Evolutionary conservation across 2,797 vertebrate species (phyloP), one percentile per base, ranked within the genome.

Genomic region (Pipistrellus pygmaeus): DNA sequence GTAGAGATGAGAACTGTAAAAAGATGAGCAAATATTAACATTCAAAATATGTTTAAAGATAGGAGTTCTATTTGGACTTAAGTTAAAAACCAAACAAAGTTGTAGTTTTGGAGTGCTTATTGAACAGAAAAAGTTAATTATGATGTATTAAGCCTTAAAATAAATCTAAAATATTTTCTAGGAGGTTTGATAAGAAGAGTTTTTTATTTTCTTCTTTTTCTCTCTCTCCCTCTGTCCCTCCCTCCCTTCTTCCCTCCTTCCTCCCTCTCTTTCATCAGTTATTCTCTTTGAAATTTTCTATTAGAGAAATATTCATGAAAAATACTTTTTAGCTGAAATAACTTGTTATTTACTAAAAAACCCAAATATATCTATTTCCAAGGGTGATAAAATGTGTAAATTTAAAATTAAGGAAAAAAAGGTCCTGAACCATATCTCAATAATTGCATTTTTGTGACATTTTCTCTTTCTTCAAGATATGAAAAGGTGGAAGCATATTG

Each of bases 341-440:
- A 64, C 6, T 78, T 72, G 3, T 55, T 84, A 73, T 69, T 68
- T 84, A 71, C 38, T n/a, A 10, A 30, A 38, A 38, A 48, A 48
- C 64, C 8, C 73, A 46, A 66, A 57, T 25, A 46, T 81, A 14
- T 66, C 25, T 85, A 5, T 72, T 55, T 55, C 21, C 35, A 23
- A 93, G 32, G 23, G 41, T 64, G 46, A 69, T 62, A 83, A 85
- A 77, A 78, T 88, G n/a, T 72, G 2, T 20, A 93, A 60, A 85
- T 48, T 93, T 75, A 86, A 94, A 94, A 72, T 64, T 85, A 51
- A 80, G 30, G 12, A n/a, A 57, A 21, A 76, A 80, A 91, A 86
- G 5, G 38, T 57, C 23, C 27, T 44, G 77, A 88, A 11, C n/a
- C 68, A 71, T 25, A 35, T 51, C 41, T 85, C 23, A 60, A 75